phyloP scores from a whole-genome alignment of 2,797 vertebrate genomes.

The Alauda arvensis region DNA sequence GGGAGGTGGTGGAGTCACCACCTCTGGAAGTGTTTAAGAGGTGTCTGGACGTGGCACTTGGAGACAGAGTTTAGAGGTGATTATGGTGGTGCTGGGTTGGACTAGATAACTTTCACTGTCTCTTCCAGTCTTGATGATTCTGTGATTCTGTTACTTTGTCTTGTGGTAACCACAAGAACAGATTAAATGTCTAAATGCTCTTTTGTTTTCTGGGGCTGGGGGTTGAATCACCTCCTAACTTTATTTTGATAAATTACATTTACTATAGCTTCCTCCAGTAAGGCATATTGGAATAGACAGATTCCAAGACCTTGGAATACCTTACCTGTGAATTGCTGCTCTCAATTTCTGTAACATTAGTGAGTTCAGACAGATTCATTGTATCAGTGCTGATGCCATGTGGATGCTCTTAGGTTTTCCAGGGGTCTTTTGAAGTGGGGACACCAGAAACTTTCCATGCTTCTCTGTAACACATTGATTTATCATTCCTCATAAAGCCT shows the following conservation, averaged over 20 bases:
- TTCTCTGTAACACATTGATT: not conserved
- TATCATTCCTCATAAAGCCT: not conserved
- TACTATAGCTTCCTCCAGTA: not conserved
- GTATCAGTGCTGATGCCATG: not conserved
- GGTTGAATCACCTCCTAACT: not conserved
- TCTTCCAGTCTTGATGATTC: not conserved
- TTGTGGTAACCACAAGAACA: not conserved
- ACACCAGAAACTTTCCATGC: not conserved
- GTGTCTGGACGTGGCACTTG: not conserved
- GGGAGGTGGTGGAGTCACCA: not conserved
- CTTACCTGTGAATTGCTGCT: rapidly evolving
- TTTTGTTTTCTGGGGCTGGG: not conserved
- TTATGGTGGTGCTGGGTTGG: not conserved
- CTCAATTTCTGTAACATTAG: not conserved
- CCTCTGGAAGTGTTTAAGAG: not conserved
- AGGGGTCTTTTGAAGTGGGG: not conserved
- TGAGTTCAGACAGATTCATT: not conserved
- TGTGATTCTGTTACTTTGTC: not conserved
- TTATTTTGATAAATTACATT: not conserved
- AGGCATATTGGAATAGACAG: not conserved
- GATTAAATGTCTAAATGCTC: not conserved
- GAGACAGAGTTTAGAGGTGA: not conserved
- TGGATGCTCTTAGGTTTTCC: not conserved
- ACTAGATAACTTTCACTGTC: too few species aligned
- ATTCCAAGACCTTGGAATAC: not conserved